Base-by-base conservation (phyloP, 1,140 invertebrate species). In the Temnothorax nylanderi region DNA sequence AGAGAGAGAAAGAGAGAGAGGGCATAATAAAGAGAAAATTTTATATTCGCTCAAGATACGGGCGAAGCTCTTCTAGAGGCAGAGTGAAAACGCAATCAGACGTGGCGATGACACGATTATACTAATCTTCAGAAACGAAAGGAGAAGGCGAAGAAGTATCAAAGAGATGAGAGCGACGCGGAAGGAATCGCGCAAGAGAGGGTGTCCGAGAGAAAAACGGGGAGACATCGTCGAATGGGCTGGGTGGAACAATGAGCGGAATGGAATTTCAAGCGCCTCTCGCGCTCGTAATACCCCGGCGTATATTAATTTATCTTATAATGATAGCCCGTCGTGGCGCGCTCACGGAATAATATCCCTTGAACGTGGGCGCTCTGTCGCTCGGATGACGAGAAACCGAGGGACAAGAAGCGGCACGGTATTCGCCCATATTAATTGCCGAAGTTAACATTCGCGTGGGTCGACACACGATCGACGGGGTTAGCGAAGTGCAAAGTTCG, bases 251-350 rank as follows among this genome's bases (percentile, higher is more conserved):
- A 81, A 81, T 71, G 26, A 2, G 49, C n/a, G 65, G 67, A 47
- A 60, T 60, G 80, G 80, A 72, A 82, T 82, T 82, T 82, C 67
- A 74, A 82, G 51, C 41, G 18, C 54, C 37, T 13, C 67, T 13
- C 67, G 44, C 26, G 49, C 64, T 56, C 64, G 64, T 81, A 81
- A 81, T 71, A 81, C 4, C 16, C 16, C 34, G 62, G 62, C 77
- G 77, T 81, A 81, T 81, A 81, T 82, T 74, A 82, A 82, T 82
- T 74, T 74, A 82, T 82, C 51, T 6, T 26, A 60, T 82, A 72
- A 82, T 82, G 67, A 82, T 58, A 26, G 26, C 51, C 54, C 47
- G 13, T 69, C 49, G 32, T 21, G 44, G 16, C n/a, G n/a, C 37
- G 37, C 34, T 54, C 72, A 5, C 8, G 67, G 41, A 26, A 60